A percentile compares a stretch with the other conserved stretches of the same genome.
Conservation (phyloP, 2,888 invertebrate genomes). For the Ectemnius lituratus region DNA sequence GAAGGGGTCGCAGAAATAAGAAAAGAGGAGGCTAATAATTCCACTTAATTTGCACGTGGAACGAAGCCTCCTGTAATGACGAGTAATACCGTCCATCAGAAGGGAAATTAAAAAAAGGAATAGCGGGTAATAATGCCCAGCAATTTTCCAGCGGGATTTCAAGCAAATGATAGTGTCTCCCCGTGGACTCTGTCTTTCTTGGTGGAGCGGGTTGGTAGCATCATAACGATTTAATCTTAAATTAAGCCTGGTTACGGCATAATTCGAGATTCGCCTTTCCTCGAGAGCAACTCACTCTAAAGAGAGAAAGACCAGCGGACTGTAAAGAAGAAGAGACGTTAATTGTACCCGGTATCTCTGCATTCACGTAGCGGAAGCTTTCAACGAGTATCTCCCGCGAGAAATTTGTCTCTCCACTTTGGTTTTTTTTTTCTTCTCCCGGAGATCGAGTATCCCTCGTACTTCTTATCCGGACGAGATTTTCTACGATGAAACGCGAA, state of each 20-base stretch:
- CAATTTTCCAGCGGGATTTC: background rate
- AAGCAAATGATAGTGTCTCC: constrained; percentile 1
- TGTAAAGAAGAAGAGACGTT: no score
- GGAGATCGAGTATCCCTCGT: background rate
- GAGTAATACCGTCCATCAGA: background rate
- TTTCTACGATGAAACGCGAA: background rate
- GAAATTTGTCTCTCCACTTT: background rate
- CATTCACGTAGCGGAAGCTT: no score
- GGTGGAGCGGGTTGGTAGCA: background rate
- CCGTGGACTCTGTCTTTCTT: background rate
- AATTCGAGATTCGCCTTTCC: background rate
- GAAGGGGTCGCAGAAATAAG: background rate
- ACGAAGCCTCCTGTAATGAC: no score
- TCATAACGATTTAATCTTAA: background rate
- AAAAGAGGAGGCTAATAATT: background rate
- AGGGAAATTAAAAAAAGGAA: constrained; percentile 3
- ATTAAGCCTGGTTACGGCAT: background rate
- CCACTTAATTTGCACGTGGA: no score
- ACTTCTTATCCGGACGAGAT: background rate
- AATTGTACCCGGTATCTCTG: no score
- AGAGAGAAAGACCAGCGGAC: no score
- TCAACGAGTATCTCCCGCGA: no score
- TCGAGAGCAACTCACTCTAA: no score
- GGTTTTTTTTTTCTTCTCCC: no score
- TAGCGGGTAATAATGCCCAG: background rate